Conservation (phyloP, 2,888 invertebrate species). For the Sphaerophoria rueppellii region DNA sequence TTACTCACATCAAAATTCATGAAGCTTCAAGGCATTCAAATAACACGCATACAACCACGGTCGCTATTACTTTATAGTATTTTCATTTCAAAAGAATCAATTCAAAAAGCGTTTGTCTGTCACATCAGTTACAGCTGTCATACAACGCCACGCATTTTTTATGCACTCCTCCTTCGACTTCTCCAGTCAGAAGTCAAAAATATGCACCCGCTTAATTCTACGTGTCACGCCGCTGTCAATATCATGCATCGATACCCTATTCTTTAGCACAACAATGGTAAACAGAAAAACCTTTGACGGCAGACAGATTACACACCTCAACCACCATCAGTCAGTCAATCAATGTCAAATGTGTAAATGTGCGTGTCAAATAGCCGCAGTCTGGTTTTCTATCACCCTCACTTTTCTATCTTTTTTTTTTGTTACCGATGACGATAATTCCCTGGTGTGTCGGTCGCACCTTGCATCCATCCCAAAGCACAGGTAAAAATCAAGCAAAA, state of each 20-base stretch:
- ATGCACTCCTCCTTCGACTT: background rate
- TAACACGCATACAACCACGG: too few species aligned
- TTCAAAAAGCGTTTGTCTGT: constrained; percentile 10
- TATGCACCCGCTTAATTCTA: constrained; percentile 47
- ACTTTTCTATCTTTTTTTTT: background rate
- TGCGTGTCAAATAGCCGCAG: constrained; percentile 70
- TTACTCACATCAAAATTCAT: too few species aligned
- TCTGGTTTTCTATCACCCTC: constrained; percentile 56
- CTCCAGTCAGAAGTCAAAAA: constrained; percentile 19
- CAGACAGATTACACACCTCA: constrained; percentile 12
- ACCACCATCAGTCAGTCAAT: constrained; percentile 58
- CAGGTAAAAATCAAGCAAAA: background rate
- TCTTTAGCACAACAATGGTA: constrained; percentile 5
- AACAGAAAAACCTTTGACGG: constrained; percentile 23
- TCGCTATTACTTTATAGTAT: background rate
- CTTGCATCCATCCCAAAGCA: constrained; percentile 5
- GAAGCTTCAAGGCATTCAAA: too few species aligned
- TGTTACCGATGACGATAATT: constrained; percentile 43
- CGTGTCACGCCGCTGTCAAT: constrained; percentile 32
- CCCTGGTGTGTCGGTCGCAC: constrained; percentile 23
- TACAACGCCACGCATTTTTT: constrained; percentile 39
- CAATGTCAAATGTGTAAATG: constrained; percentile 72
- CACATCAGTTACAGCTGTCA: constrained; percentile 55
- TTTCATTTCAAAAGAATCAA: background rate
- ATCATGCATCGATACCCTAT: constrained; percentile 49